Conservation (phyloP, 2,888 invertebrate species). For the Cyaniris semiargus region DNA sequence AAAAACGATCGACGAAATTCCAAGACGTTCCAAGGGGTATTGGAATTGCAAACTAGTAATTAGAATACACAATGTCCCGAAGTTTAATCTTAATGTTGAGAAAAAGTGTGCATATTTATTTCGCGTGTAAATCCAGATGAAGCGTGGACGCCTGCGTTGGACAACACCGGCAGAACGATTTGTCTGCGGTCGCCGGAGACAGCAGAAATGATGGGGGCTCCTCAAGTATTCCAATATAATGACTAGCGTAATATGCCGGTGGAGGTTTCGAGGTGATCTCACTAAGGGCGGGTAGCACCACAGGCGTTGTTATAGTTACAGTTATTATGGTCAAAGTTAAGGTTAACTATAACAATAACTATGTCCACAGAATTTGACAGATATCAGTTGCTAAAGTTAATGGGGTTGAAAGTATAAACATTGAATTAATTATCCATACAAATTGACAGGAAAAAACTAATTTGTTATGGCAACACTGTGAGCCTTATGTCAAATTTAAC, state of each 20-base stretch:
- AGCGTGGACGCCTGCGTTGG: not conserved
- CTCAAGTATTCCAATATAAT: constrained; percentile 15
- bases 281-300: too few relatives aligned
- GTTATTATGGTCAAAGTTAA: too few relatives aligned
- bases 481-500: too few relatives aligned
- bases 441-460: too few relatives aligned
- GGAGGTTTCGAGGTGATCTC: not conserved
- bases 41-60: constrained; percentile 7
- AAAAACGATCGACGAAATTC: not conserved
- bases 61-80: not conserved
- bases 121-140: not conserved
- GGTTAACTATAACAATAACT: too few relatives aligned
- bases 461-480: too few relatives aligned
- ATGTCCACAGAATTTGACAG: too few relatives aligned
- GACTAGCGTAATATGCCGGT: not conserved
- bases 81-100: not conserved
- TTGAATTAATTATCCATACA: too few relatives aligned
- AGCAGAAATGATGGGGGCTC: not conserved
- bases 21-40: constrained; percentile 39
- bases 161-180: constrained; percentile 5
- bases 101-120: constrained; percentile 12
- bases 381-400: too few relatives aligned
- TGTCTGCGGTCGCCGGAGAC: constrained; percentile 15
- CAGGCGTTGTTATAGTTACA: too few relatives aligned
- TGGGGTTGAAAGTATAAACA: too few relatives aligned